Conservation (phyloP, 2,888 invertebrate species). For the Chrysolina oricalcia region DNA sequence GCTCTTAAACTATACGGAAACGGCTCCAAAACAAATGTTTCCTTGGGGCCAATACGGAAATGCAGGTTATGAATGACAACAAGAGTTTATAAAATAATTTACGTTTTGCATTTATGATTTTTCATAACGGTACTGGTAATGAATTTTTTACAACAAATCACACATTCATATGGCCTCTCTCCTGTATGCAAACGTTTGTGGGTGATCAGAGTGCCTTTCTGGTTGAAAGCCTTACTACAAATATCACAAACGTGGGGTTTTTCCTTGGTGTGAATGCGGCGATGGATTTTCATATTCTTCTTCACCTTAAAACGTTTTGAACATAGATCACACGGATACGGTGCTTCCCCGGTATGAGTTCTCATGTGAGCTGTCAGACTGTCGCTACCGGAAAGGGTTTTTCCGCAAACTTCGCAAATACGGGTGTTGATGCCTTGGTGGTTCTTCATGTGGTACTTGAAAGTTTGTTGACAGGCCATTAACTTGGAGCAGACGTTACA, state of each 20-base stretch:
- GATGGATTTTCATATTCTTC: conserved; percentile 69
- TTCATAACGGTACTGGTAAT: conserved; percentile 28
- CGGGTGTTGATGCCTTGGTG: conserved; percentile 38
- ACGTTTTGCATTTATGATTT: conserved; percentile 29
- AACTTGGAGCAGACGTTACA: conserved; percentile 69
- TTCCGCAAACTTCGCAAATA: conserved; percentile 58
- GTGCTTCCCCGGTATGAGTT: conserved; percentile 71
- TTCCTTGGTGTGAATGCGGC: conserved; percentile 45
- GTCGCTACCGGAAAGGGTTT: conserved; percentile 26
- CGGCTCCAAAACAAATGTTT: too few relatives aligned
- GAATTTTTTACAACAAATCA: conserved; percentile 21
- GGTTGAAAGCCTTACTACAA: conserved; percentile 57
- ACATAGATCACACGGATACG: conserved; percentile 64
- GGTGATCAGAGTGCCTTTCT: conserved; percentile 49
- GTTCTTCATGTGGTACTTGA: conserved; percentile 69
- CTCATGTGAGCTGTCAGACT: conserved; percentile 61
- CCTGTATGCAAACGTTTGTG: conserved; percentile 67
- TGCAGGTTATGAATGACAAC: too few relatives aligned
- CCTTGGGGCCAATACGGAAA: too few relatives aligned
- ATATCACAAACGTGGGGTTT: conserved; percentile 59
- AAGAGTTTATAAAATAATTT: background rate
- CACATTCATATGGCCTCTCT: conserved; percentile 56
- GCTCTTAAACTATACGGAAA: too few relatives aligned
- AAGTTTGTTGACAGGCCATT: conserved; percentile 64
- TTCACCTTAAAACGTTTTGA: conserved; percentile 67